Base-by-base conservation (phyloP, 2,113 vertebrate species). In the Lepisosteus osseus region DNA sequence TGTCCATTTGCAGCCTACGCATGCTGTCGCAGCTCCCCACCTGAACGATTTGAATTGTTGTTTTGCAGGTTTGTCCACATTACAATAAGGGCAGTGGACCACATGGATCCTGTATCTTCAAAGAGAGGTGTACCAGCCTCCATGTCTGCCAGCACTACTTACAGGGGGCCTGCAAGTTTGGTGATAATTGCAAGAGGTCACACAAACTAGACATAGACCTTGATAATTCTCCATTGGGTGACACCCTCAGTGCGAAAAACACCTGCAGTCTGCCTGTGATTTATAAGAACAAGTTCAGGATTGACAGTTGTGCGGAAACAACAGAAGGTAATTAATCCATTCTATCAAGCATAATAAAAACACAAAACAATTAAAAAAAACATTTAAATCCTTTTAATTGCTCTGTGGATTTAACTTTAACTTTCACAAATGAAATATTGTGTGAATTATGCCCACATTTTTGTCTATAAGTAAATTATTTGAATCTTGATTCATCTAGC, bases 91-190 rank as follows among this genome's bases (percentile, higher is more conserved):
- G 90, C 6, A 74, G 70, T 1, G 87, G 84, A 44, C 9, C 61
- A 13, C 79, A 87, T 43, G 92, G 91, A 9, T 82, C 77, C 63
- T 93, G 92, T 75, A 86, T 1, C 40, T 85, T 74, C 61, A 42
- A 66, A 61, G 75, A 75, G 1, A 14, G 64, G 4, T 93, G 92
- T 81, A 83, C 7, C 42, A 87, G 83, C 67, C 88, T 93, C 4
- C 91, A 93, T 17, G 4, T 91, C 68, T 93, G 92, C 80, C 83
- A 67, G 77, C 86, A 89, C 82, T 82, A 74, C 76, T 51, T 90
- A 13, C 82, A 84, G 69, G 88, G 78, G 0, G 81, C 86, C 77
- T 93, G 92, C 54, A 88, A 47, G 64, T 92, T 85, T 74, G 90
- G 85, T n/a, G 4, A 68, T 0, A 7, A 41, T 0, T 93, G 92